These are phyloP conservation scores for Sminthopsis crassicaudata DNA, from an alignment of 2,113 vertebrate genomes.

Conservation along the genomic window DNA sequence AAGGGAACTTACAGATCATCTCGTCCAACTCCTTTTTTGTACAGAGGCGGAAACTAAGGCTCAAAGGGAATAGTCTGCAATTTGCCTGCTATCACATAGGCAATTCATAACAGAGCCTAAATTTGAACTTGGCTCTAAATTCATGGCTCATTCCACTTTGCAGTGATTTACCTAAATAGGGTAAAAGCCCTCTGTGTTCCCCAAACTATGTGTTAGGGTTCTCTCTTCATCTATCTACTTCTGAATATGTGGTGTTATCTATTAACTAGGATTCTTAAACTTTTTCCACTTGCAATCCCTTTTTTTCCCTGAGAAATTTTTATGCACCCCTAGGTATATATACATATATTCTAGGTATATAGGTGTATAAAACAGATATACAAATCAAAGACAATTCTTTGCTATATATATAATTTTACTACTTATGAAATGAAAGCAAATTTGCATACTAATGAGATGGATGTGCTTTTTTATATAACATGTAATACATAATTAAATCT, in stretches of 20 bases:
- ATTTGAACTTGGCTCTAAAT: background rate
- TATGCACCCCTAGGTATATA: no score
- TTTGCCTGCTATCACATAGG: background rate
- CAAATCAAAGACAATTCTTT: no score
- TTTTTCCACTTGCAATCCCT: no score
- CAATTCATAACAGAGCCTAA: background rate
- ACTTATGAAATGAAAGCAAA: no score
- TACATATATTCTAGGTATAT: no score
- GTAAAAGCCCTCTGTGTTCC: background rate
- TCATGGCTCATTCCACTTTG: background rate
- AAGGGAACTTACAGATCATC: background rate
- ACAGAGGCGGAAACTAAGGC: background rate
- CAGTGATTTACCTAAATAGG: background rate
- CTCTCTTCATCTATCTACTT: background rate
- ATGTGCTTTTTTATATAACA: no score
- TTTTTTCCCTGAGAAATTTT: no score
- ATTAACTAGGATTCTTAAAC: background rate
- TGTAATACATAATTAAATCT: no score
- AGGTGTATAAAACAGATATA: no score
- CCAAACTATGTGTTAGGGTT: background rate
- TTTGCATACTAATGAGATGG: no score
- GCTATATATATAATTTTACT: no score
- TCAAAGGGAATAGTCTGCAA: background rate
- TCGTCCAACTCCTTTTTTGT: background rate
- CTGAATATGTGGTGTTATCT: background rate